phyloP scores from a whole-genome alignment of 2,888 invertebrate genomes.

The Drosophila kokeensis region DNA sequence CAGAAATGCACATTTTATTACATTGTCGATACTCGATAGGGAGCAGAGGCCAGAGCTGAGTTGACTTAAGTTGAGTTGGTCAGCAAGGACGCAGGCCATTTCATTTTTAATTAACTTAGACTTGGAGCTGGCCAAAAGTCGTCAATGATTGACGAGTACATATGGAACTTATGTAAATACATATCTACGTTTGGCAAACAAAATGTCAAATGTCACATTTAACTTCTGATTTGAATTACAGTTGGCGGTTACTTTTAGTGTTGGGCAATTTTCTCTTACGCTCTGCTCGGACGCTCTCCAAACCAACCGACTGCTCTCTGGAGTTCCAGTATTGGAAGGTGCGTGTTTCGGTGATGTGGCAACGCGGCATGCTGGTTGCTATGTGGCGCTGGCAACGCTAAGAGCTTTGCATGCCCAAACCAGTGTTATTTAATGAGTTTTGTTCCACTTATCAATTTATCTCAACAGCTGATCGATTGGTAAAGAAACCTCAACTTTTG shows the following conservation, averaged over 20 bases:
- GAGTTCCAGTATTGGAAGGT: conserved; percentile 42
- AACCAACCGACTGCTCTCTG: conserved; percentile 2
- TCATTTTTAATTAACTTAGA: conserved; percentile 32
- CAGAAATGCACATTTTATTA: conserved; percentile 57
- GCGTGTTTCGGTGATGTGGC: background rate
- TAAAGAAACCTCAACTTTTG: background rate
- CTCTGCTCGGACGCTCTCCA: conserved; percentile 4
- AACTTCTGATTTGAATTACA: conserved; percentile 36
- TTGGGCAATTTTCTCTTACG: conserved; percentile 43
- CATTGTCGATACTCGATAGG: conserved; percentile 44
- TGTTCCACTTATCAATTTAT: background rate
- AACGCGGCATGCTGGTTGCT: conserved; percentile 3
- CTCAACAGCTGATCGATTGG: background rate
- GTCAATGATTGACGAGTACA: conserved; percentile 14
- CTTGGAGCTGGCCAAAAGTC: background rate
- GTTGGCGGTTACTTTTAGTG: conserved; percentile 30
- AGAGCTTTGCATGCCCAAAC: background rate
- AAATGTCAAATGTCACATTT: conserved; percentile 30
- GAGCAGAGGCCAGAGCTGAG: background rate
- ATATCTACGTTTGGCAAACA: conserved; percentile 10
- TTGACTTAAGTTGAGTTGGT: background rate
- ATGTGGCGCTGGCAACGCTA: background rate
- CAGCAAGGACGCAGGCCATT: conserved; percentile 2
- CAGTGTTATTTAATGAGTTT: background rate
- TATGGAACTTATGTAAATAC: background rate